Evolutionary conservation across 1,140 invertebrate genomes (phyloP).

Genomic region (Pogonomyrmex californicus): DNA sequence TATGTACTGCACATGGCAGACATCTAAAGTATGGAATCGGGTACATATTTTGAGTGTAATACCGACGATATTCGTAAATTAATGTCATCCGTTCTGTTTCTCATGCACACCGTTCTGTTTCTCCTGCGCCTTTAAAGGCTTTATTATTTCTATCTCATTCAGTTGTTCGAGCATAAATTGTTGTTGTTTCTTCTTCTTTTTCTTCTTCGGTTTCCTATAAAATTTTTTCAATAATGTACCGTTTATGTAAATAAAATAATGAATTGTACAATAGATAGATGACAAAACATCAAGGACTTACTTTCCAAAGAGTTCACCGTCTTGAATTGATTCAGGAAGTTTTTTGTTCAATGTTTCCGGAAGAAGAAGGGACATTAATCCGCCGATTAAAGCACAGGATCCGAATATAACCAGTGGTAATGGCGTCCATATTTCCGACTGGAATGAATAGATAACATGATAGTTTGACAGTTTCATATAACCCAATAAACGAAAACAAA

Average conservation of each 20-base stretch:
- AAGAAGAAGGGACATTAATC: conserved; percentile 90
- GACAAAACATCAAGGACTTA: conserved; percentile 72
- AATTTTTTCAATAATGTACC: conserved; percentile 1
- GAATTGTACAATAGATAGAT: neutral
- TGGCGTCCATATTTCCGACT: conserved; percentile 89
- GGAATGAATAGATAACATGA: conserved; percentile 57
- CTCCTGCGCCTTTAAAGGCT: conserved; percentile 79
- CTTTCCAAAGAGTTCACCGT: conserved; percentile 91
- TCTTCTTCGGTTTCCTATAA: conserved; percentile 71
- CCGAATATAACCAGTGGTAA: conserved; percentile 93
- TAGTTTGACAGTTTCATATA: neutral
- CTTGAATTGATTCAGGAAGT: conserved; percentile 92
- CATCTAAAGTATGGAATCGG: conserved; percentile 66
- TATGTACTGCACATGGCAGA: conserved; percentile 13
- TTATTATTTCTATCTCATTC: conserved; percentile 78
- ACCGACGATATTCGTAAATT: conserved; percentile 43
- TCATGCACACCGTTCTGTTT: conserved; percentile 82
- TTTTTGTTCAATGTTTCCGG: conserved; percentile 93
- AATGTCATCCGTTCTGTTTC: conserved; percentile 81
- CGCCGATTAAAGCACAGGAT: conserved; percentile 89
- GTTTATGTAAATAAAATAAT: neutral
- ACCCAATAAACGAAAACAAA: too few relatives aligned
- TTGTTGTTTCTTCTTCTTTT: conserved; percentile 76
- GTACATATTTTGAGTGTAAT: conserved; percentile 73
- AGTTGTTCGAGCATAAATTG: conserved; percentile 76